Evolutionary conservation across 37 sponge, comb jelly and placozoan genomes (phyloP).

Genomic region (Haliclona indistincta): DNA sequence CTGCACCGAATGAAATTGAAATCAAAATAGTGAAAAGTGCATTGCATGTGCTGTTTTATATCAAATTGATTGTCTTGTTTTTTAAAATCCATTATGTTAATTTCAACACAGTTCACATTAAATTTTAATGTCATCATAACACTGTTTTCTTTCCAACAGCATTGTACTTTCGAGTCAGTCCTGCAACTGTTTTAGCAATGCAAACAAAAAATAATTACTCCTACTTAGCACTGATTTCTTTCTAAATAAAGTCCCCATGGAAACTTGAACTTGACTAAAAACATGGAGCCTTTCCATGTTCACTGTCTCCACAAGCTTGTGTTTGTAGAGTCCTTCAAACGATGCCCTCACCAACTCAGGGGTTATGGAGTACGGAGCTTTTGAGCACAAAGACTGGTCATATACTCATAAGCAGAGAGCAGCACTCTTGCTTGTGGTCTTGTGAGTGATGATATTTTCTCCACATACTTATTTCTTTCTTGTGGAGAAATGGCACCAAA

Average conservation of each 20-base stretch:
- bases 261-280: constrained; percentile 19
- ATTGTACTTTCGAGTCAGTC: no score
- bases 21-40: no score
- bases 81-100: no score
- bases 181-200: no score
- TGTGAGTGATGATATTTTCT: constrained; percentile 4
- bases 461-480: constrained; percentile 38
- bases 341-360: constrained; percentile 9
- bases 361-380: constrained; percentile 38
- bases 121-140: no score
- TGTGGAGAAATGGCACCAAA: constrained; percentile 40
- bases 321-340: constrained; percentile 15
- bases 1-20: no score
- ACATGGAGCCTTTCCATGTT: not conserved
- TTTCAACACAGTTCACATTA: no score
- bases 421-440: constrained; percentile 32
- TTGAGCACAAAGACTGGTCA: constrained; percentile 7
- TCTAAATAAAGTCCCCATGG: constrained; percentile 12
- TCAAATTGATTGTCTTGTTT: no score
- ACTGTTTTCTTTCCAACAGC: no score
- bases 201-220: no score
- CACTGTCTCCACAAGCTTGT: constrained; percentile 26
- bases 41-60: no score
- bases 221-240: no score
- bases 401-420: constrained; percentile 45